Percentiles rank a stretch among this genome's conserved stretches.
Conservation (phyloP, 1,140 invertebrate genomes). For the Arion vulgaris region DNA sequence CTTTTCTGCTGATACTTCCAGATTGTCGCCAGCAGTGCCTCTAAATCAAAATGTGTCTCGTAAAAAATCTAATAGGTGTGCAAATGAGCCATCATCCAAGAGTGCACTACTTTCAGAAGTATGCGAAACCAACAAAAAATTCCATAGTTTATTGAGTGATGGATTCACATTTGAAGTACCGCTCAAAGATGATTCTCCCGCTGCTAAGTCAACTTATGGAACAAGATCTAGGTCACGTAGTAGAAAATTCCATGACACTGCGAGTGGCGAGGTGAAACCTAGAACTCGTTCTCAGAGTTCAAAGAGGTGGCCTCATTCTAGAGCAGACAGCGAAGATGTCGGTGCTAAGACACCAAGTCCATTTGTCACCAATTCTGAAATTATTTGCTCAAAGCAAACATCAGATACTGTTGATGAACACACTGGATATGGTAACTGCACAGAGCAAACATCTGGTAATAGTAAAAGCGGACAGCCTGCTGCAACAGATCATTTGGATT, state of each 20-base stretch:
- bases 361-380: not conserved
- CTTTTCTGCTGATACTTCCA: conserved; percentile 48
- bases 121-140: not conserved
- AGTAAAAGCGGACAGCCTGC: not conserved
- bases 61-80: not conserved
- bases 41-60: conserved; percentile 20
- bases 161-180: conserved; percentile 21
- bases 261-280: not conserved
- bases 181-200: conserved; percentile 25
- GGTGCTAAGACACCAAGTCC: not conserved
- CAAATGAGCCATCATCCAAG: not conserved
- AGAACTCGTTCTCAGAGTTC: not conserved
- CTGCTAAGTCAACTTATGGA: conserved; percentile 10
- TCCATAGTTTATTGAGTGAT: conserved; percentile 15
- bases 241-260: not conserved
- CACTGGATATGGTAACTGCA: not conserved
- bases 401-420: not conserved
- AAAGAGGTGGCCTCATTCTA: not conserved
- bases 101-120: not conserved
- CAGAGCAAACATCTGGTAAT: not conserved
- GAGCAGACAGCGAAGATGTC: not conserved
- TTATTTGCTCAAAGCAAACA: not conserved
- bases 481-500: not conserved
- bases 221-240: conserved; percentile 20
- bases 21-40: conserved; percentile 2